Base-by-base conservation (phyloP, 1,140 invertebrate genomes). In the Drosophila nigrodunni region DNA sequence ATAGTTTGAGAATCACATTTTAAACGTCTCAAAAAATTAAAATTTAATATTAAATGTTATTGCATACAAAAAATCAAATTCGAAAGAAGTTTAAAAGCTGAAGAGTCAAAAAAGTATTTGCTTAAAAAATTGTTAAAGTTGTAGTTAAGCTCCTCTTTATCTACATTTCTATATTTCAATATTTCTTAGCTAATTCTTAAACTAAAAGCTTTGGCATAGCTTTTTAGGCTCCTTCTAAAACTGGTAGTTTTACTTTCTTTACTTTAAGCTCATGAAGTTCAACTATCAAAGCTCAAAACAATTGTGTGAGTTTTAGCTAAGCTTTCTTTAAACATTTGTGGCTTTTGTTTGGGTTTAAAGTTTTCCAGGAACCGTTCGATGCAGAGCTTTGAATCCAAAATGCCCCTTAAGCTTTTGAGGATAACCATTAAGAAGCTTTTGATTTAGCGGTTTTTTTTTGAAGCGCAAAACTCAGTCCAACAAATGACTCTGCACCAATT, bases 381-480 rank as follows among this genome's bases (percentile, higher is more conserved):
- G 37, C 8, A 15, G 4, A 21, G 21, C 37, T 44, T 47, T 44
- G 2, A 13, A 52, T 11, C 9, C 3, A n/a, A 35, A 47, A 47
- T 37, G 15, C 15, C 25, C 6, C 2, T 30, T 30, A 30, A 30
- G 5, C 4, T 13, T 15, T 47, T 9, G 18, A 7, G 7, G 10
- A 10, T n/a, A 13, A 11, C 10, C 34, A 25, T 7, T 49, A 7
- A 21, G 25, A 41, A 64, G 61, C 47, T 64, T 46, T 25, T 2
- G 30, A 11, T 35, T 52, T 7, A 71, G 67, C 41, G 44, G 30
- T 54, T 80, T 64, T 39, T 47, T 21, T 21, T 30, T 30, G 3
- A 30, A 30, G 25, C 6, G 25, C 6, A 5, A 6, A 30, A 30
- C 25, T 30, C 25, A 30, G 3, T 30, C 0, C 21, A 65, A 59